Conservation (phyloP, 2,797 vertebrate species). For the Choloepus didactylus region DNA sequence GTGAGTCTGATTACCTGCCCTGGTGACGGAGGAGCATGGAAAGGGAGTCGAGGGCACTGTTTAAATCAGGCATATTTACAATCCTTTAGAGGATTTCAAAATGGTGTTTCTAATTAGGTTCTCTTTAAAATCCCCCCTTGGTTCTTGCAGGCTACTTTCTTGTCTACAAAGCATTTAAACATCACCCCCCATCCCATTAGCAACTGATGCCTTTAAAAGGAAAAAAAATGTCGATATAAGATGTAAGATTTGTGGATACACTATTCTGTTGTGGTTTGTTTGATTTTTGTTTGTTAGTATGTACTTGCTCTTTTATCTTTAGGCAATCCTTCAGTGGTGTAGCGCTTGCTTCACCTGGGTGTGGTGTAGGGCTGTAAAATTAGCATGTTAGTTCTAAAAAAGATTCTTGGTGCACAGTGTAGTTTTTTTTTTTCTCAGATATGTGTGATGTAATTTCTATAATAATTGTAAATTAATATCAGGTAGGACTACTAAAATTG, state of each 20-base stretch:
- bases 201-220: not conserved
- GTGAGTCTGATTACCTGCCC: not conserved
- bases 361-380: not conserved
- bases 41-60: not conserved
- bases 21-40: not conserved
- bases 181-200: not conserved
- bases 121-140: constrained; percentile 82
- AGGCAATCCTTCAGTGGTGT: not conserved
- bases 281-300: not conserved
- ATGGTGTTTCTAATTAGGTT: constrained; percentile 85
- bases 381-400: not conserved
- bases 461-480: not conserved
- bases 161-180: not conserved
- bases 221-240: not conserved
- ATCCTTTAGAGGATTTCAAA: constrained; percentile 80
- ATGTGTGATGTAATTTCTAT: not conserved
- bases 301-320: not conserved
- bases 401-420: not conserved
- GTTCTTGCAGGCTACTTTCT: constrained; percentile 72
- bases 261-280: not conserved
- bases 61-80: not conserved
- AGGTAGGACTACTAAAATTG: not conserved
- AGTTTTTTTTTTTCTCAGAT: not conserved
- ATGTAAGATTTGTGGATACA: not conserved
- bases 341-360: not conserved